Evolutionary conservation across 2,888 invertebrate genomes (phyloP).

Genomic region (Theodoxus fluviatilis): DNA sequence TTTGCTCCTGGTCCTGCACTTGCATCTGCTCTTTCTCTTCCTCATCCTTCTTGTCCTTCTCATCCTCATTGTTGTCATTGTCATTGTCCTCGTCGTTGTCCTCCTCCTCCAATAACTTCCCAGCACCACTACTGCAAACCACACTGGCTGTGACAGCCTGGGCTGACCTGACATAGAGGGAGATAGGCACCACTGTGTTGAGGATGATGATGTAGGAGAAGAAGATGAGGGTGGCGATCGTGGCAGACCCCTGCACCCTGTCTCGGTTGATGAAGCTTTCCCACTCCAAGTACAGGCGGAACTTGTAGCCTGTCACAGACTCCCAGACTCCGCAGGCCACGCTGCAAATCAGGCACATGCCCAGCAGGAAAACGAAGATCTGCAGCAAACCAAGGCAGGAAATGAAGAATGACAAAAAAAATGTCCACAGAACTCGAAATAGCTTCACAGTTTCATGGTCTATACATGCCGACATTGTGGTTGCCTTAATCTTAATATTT

Average conservation of each 20-base stretch:
- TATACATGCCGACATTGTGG: no score
- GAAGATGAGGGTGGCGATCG: constrained; percentile 95
- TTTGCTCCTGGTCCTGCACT: no score
- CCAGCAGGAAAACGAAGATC: constrained; percentile 97
- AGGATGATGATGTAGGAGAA: constrained; percentile 99
- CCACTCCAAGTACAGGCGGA: constrained; percentile 83
- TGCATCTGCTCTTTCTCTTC: no score
- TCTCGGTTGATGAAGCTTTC: constrained; percentile 83
- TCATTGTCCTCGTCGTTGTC: no score
- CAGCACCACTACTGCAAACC: no score
- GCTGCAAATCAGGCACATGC: constrained; percentile 97
- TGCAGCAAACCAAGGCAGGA: no score
- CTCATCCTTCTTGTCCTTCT: no score
- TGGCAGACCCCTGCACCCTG: constrained; percentile 67
- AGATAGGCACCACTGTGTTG: constrained; percentile 99
- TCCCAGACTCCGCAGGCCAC: constrained; percentile 98
- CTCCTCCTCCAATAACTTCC: no score
- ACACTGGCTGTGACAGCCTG: no score
- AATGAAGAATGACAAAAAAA: no score
- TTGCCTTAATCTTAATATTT: no score
- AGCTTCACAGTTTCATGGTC: neutral
- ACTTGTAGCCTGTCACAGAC: constrained; percentile 76
- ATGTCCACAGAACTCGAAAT: constrained; percentile 28
- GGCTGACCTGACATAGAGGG: constrained; percentile 90
- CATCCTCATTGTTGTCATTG: no score